These are phyloP conservation scores for Hippocampus comes DNA, from an alignment of 2,113 vertebrate genomes.

Conservation along the genomic window DNA sequence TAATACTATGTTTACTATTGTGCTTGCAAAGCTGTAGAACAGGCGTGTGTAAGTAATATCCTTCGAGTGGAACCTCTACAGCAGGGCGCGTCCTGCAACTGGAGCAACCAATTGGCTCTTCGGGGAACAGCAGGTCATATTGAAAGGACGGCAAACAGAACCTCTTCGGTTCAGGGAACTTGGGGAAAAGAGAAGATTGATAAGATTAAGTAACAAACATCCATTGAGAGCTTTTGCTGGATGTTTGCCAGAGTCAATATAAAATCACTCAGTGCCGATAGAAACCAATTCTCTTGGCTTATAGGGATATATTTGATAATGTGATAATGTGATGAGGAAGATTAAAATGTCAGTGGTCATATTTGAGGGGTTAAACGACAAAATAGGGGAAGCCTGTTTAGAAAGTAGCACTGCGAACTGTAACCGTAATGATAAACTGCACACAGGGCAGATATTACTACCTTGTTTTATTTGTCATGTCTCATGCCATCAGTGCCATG, in stretches of 20 bases:
- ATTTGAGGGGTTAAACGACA: background rate
- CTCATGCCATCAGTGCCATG: background rate
- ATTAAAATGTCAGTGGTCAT: background rate
- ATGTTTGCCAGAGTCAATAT: background rate
- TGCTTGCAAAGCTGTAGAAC: background rate
- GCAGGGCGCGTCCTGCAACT: background rate
- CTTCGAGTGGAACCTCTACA: background rate
- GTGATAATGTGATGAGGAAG: background rate
- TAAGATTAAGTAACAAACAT: background rate
- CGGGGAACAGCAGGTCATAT: background rate
- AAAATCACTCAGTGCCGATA: background rate
- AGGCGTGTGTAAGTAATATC: background rate
- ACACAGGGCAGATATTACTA: too few relatives aligned
- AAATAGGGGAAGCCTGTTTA: background rate
- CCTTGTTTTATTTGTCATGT: background rate
- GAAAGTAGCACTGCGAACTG: background rate
- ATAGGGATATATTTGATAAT: background rate
- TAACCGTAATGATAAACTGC: background rate
- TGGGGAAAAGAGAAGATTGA: background rate
- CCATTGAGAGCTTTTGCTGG: background rate
- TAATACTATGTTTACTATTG: background rate
- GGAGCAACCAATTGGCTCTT: background rate
- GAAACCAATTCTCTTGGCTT: conserved; percentile 1
- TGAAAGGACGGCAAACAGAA: background rate
- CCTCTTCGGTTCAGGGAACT: background rate